Base-by-base conservation (phyloP, 2,797 vertebrate genomes). In the Ptychobarbus kaznakovi region DNA sequence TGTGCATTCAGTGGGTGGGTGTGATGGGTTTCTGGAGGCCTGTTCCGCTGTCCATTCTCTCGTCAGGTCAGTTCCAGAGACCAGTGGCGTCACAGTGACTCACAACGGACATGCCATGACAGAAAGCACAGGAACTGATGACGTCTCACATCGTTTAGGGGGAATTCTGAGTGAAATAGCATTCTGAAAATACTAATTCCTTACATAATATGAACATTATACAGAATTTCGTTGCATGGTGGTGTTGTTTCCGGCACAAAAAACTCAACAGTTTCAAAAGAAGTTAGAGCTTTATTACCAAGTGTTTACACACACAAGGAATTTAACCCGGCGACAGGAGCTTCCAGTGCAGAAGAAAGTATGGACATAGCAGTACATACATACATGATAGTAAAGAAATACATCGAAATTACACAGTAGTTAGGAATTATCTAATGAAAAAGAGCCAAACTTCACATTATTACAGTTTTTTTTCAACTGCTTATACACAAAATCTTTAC, bases 11-110 rank as follows among this genome's bases (percentile, higher is more conserved):
- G 61, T 68, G 86, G 51, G 69, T 87, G 86, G 66, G 53, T 38
- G 77, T 44, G 88, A 74, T 75, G 85, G 86, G 80, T 82, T 83
- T 86, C 44, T 82, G 66, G 85, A 83, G 72, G 61, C 69, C 73
- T 85, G 76, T 84, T 69, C 63, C 46, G 72, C 44, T 44, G 18
- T 82, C 74, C 44, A 56, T 7, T 22, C 66, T 56, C n/a, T 61
- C 9, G 5, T 77, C 22, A 49, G 80, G 68, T 70, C 76, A 73
- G 40, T 42, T n/a, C 22, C 25, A 44, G 28, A 58, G 85, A 75
- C 13, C 25, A 69, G 68, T 79, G 51, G 56, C 46, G 61, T 81
- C 35, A 77, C 66, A 65, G 56, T 28, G 63, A 61, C 63, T 63
- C 20, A 53, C 32, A 75, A 83, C 12, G 40, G 65, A 69, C 32